Base-by-base conservation (phyloP, 2,888 invertebrate genomes). In the Andrena praecox region DNA sequence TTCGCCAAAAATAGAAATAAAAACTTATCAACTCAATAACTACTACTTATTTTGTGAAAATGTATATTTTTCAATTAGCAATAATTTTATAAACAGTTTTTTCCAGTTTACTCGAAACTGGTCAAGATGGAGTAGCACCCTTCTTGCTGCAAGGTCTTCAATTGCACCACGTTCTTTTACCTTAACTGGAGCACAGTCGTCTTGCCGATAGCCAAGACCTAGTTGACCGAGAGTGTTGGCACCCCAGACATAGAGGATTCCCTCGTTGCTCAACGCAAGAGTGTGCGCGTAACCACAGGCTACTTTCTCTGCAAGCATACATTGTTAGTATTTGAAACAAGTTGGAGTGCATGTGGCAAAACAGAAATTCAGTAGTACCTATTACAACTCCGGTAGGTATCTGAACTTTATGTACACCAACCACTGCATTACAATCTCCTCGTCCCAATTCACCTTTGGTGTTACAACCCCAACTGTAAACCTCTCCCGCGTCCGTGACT, bases 391-490 rank as follows among this genome's bases (percentile, higher is more conserved):
- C 94, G 64, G 92, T 91, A n/a, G 95, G 92, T 24, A 93, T 91
- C 33, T 91, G 91, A 33, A 95, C 94, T 87, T 94, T 92, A 81
- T 93, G 93, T 6, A 95, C 95, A 87, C 94, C 95, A 48, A 94
- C 93, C 87, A 95, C 95, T 88, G 95, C 95, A 5, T 95, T 94
- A 87, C 94, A 95, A 90, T 95, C 95, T 29, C 95, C 95, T 64
- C 95, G 92, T 5, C 96, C 96, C 8, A 96, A 91, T 89, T 94
- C 94, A 4, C 96, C 96, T 89, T 95, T 95, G 1, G 95, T 95
- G 91, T 96, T 96, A 89, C 95, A 95, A 10, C 96, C 96, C 95
- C 95, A 96, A 24, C 95, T 95, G 90, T 94, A 96, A 20, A 96
- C 94, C 91, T 96, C 95, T 59, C 95, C 96, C 89, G 93, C 95